A percentile compares a stretch with the other conserved stretches of the same genome.
Evolutionary conservation across 1,140 invertebrate species (phyloP).

Genomic region (Drosophila obscura): DNA sequence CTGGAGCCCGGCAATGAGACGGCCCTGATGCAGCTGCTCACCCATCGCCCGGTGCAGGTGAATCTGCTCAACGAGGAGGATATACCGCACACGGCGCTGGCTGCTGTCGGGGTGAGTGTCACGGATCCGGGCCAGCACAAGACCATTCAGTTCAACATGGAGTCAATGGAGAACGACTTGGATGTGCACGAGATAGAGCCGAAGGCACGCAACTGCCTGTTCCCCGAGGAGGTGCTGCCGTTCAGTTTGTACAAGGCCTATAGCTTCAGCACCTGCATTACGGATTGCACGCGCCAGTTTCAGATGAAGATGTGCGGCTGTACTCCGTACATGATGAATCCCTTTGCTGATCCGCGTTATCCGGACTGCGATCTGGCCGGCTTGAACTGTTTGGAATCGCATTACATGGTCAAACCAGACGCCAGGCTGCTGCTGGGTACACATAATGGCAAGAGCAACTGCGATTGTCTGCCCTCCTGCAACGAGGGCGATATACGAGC

Average conservation of each 20-base stretch:
- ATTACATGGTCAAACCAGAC: slow-evolving; percentile 62
- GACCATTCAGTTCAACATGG: slow-evolving; percentile 53
- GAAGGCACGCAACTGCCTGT: slow-evolving; percentile 84
- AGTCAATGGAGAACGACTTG: slow-evolving; percentile 67
- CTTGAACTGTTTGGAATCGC: slow-evolving; percentile 52
- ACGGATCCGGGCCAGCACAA: slow-evolving; percentile 53
- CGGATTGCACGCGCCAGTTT: slow-evolving; percentile 84
- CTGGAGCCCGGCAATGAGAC: slow-evolving; percentile 36
- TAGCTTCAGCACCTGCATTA: slow-evolving; percentile 85
- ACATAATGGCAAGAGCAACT: slow-evolving; percentile 35
- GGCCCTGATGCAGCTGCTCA: slow-evolving; percentile 43
- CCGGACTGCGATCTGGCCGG: slow-evolving; percentile 65
- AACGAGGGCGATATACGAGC: slow-evolving; percentile 84
- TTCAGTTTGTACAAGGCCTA: slow-evolving; percentile 84
- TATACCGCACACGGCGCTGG: slow-evolving; percentile 56
- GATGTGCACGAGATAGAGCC: slow-evolving; percentile 65
- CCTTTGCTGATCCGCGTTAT: slow-evolving; percentile 26
- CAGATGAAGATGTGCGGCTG: slow-evolving; percentile 85
- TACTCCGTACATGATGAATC: slow-evolving; percentile 71
- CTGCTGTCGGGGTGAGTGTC: slow-evolving; percentile 28
- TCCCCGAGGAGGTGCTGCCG: slow-evolving; percentile 84
- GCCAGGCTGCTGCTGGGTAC: slow-evolving; percentile 48
- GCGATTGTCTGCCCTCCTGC: slow-evolving; percentile 85
- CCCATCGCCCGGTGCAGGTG: slow-evolving; percentile 31
- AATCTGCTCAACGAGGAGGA: slow-evolving; percentile 64